phyloP scores from a whole-genome alignment of 2,113 vertebrate species.

The Notarius lentiginosus region DNA sequence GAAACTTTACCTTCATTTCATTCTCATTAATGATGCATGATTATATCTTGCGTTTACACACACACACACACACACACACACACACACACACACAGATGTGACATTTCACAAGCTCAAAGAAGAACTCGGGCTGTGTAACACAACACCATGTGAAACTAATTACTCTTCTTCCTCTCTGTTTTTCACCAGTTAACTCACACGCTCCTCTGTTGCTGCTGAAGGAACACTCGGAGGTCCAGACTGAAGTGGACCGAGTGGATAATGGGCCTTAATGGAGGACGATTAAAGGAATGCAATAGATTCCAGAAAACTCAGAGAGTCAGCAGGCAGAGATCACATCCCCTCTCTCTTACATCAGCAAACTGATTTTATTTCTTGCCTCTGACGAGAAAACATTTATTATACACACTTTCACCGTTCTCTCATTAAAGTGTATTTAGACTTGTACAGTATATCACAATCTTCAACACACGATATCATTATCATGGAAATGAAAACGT shows the following conservation, averaged over 20 bases:
- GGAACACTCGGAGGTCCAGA: not conserved
- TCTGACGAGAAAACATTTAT: not conserved
- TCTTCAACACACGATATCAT: no score
- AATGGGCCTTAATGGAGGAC: not conserved
- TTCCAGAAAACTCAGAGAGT: not conserved
- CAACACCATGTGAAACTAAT: not conserved
- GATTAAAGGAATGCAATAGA: not conserved
- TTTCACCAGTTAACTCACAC: not conserved
- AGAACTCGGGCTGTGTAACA: not conserved
- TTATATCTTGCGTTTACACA: not conserved
- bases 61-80: conserved; percentile 5
- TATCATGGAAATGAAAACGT: no score
- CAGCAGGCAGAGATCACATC: not conserved
- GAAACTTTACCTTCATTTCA: not conserved
- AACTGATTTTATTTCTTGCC: not conserved
- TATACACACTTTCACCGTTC: no score
- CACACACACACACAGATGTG: not conserved
- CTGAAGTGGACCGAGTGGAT: not conserved
- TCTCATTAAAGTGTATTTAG: not conserved
- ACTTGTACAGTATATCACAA: no score
- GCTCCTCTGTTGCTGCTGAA: not conserved
- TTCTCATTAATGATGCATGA: not conserved
- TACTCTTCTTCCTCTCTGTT: not conserved
- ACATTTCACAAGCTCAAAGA: not conserved
- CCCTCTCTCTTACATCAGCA: not conserved